Evolutionary conservation across 1,140 invertebrate species (phyloP), one percentile per base, ranked within the genome.

Genomic region (Heterodera schachtii): DNA sequence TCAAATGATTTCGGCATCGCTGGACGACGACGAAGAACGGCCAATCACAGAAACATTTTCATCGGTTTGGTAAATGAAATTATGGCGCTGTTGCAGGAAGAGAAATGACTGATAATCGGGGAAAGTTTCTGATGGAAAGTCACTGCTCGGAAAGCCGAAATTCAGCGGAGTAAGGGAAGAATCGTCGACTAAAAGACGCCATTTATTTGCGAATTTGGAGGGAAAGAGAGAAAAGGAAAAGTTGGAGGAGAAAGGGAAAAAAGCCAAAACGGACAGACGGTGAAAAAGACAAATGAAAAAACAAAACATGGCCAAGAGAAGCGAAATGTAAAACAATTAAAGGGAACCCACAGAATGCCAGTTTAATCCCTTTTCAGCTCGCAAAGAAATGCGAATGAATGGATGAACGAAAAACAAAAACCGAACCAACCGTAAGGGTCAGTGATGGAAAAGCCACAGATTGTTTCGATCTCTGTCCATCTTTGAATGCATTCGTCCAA

Each of bases 361-460:
- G 0, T 31, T 31, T 31, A 31, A 31, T 31, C 31, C 31, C 0
- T 31, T 31, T 31, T 31, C 31, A 31, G 31, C 31, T 31, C 31
- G 31, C 31, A 31, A 31, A 31, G 0, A 31, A 31, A 31, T 31
- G 31, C 31, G 31, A 31, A 31, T 31, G 31, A 52, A 7, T 76
- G 49, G 41, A 16, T 77, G 60, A 80, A 7, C 9, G 3, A 78
- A 78, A 78, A 52, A 80, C 52, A 16, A 79, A 80, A 75, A 16
- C 16, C 66, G 16, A 84, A 78, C 81, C 19, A 21, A 86, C 86
- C 86, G 21, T 78, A 79, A 44, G 86, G 78, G 13, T 84, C 84
- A 5, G 79, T 87, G 71, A 87, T 88, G 13, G 83, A 88, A 71
- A 89, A 90, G 6, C 88, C 88, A 71, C 84, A 86, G 16, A 89